Evolutionary conservation across 2,888 invertebrate species (phyloP).

Genomic region (Morinoia aosen): DNA sequence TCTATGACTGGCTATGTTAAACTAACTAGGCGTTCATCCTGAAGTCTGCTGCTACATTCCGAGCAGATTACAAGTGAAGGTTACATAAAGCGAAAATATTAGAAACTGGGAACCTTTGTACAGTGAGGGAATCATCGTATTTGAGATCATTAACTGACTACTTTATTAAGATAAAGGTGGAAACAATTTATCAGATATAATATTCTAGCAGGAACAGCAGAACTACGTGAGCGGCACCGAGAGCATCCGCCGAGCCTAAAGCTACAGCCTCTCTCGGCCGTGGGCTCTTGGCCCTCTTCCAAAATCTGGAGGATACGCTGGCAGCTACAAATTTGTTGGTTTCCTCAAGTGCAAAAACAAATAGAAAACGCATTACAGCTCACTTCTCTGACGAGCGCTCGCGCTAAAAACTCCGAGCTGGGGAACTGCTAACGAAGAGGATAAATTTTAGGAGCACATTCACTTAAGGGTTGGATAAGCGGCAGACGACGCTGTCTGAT

Average conservation of each 20-base stretch:
- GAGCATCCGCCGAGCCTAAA: background rate
- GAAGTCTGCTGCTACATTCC: background rate
- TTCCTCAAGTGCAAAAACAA: conserved; percentile 51
- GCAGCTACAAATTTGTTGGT: conserved; percentile 51
- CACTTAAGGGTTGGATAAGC: background rate
- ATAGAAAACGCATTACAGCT: conserved; percentile 53
- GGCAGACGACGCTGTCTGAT: background rate
- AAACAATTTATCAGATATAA: too few relatives aligned
- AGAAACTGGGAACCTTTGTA: background rate
- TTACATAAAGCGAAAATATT: background rate
- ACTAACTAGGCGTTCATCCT: background rate
- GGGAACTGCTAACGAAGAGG: conserved; percentile 37
- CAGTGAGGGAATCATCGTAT: too few relatives aligned
- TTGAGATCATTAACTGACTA: too few relatives aligned
- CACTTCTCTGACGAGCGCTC: conserved; percentile 39
- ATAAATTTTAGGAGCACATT: conserved; percentile 12
- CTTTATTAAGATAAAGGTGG: too few relatives aligned
- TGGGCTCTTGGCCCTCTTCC: conserved; percentile 32
- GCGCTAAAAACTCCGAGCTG: conserved; percentile 15
- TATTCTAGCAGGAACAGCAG: background rate
- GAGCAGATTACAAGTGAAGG: background rate
- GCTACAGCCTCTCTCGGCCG: conserved; percentile 35
- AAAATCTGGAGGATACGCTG: conserved; percentile 37
- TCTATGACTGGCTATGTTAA: background rate
- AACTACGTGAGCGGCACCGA: background rate